Evolutionary conservation across 2,888 invertebrate species (phyloP).

Genomic region (Pecten maximus): DNA sequence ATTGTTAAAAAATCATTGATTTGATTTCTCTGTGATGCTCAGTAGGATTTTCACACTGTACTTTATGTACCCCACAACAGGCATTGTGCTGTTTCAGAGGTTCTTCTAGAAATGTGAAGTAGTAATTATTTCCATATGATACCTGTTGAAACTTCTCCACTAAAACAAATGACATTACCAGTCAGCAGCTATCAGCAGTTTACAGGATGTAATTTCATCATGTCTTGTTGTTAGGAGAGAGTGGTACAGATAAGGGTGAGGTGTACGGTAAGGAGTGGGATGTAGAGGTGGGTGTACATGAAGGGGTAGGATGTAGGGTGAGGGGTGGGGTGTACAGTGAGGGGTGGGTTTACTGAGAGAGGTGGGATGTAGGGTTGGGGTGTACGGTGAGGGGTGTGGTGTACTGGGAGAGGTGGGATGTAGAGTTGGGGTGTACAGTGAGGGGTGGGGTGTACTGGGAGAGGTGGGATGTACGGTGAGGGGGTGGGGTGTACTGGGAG

Average conservation of each 20-base stretch:
- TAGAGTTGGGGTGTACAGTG: background rate
- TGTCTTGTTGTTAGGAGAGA: background rate
- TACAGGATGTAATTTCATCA: background rate
- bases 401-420: background rate
- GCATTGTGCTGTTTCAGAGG: background rate
- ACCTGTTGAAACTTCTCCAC: background rate
- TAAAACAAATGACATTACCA: slow-evolving; percentile 14
- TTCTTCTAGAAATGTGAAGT: background rate
- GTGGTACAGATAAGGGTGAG: background rate
- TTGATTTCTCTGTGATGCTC: too few species aligned
- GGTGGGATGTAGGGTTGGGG: background rate
- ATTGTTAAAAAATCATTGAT: background rate
- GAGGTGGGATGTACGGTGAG: background rate
- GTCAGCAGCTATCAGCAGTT: background rate
- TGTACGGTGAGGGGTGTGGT: background rate
- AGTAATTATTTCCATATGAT: background rate
- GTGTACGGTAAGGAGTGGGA: background rate
- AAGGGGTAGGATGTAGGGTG: background rate
- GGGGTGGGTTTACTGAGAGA: background rate
- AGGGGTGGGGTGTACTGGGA: background rate
- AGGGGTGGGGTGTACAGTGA: background rate
- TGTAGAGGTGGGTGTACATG: background rate
- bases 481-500: background rate
- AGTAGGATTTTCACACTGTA: too few species aligned
- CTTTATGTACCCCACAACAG: too few species aligned